phyloP scores from a whole-genome alignment of 1,140 invertebrate species.

The Panonychus citri region DNA sequence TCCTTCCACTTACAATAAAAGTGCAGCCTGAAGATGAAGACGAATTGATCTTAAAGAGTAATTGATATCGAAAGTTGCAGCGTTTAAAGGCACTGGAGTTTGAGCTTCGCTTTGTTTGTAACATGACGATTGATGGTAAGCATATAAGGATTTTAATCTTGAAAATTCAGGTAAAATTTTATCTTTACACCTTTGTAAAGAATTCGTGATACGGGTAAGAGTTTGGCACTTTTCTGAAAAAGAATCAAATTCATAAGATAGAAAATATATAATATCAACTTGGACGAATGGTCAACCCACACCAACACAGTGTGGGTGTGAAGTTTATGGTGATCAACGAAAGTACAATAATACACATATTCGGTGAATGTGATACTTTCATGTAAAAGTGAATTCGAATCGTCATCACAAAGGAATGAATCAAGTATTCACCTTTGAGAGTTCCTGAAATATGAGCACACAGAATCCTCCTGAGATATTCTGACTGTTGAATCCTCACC shows the following conservation, averaged over 20 bases:
- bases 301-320: not conserved
- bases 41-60: not conserved
- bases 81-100: not conserved
- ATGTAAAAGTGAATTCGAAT: too few species aligned
- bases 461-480: not conserved
- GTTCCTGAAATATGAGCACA: not conserved
- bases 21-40: not conserved
- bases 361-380: too few species aligned
- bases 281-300: too few species aligned
- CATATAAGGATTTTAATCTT: not conserved
- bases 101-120: not conserved
- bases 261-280: too few species aligned
- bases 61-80: not conserved
- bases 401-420: too few species aligned
- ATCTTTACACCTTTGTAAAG: not conserved
- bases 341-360: too few species aligned
- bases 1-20: not conserved
- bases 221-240: too few species aligned
- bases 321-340: not conserved
- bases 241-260: too few species aligned
- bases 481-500: not conserved
- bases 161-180: not conserved
- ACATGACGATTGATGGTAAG: not conserved
- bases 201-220: not conserved
- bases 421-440: not conserved